Percentiles rank a stretch among this genome's conserved stretches.
Conservation (phyloP, 2,113 vertebrate genomes). For the Nesospiza acunhae region DNA sequence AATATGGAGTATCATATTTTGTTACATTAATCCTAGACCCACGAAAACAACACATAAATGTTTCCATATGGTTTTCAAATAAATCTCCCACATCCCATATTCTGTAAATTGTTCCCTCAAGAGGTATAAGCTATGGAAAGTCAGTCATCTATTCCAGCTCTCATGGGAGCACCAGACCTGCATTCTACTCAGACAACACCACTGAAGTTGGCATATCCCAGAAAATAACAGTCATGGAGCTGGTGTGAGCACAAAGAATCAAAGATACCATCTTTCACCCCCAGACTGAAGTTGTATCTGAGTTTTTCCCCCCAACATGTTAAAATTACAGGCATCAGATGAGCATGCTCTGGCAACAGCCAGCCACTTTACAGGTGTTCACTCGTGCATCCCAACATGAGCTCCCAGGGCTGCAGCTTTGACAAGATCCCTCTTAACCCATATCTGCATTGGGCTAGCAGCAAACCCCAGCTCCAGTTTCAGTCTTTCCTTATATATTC, state of each 20-base stretch:
- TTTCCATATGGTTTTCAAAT: slow-evolving; percentile 33
- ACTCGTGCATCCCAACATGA: not conserved
- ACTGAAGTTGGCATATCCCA: not conserved
- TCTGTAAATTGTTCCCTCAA: not conserved
- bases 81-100: not conserved
- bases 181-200: not conserved
- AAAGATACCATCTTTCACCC: not conserved
- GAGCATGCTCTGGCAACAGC: not conserved
- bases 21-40: not conserved
- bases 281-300: not conserved
- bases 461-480: not conserved
- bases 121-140: not conserved
- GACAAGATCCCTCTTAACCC: not conserved
- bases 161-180: not conserved
- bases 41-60: not conserved
- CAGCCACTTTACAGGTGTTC: not conserved
- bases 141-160: not conserved
- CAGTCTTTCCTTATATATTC: not conserved
- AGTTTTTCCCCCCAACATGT: not conserved
- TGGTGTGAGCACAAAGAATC: not conserved
- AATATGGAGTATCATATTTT: slow-evolving; percentile 7
- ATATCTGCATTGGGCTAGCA: not conserved
- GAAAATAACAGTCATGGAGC: not conserved
- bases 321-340: not conserved
- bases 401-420: not conserved